Percentiles rank a stretch among this genome's conserved stretches.
These are phyloP conservation scores for Tetragnatha versicolor DNA, from an alignment of 1,140 invertebrate species.

Conservation along the genomic window DNA sequence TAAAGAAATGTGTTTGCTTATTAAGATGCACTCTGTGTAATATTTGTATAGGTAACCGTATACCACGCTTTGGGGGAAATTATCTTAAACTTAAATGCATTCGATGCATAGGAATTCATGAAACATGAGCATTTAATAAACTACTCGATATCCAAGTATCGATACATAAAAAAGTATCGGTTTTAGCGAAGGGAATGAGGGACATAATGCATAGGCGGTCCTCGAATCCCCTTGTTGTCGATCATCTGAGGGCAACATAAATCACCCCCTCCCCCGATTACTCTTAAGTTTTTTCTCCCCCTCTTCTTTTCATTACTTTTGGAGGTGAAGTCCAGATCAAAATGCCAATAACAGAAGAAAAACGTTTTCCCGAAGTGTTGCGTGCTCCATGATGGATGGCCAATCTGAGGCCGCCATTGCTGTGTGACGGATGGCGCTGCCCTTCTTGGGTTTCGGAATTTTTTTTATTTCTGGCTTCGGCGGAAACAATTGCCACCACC, in stretches of 20 bases:
- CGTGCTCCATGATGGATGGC: constrained; percentile 30
- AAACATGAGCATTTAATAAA: too few species aligned
- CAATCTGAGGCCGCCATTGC: constrained; percentile 22
- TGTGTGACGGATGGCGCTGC: constrained; percentile 40
- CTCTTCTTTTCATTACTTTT: constrained; percentile 46
- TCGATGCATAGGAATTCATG: too few species aligned
- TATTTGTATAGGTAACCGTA: too few species aligned
- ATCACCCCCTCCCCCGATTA: constrained; percentile 16
- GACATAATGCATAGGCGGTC: constrained; percentile 37
- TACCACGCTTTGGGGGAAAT: too few species aligned
- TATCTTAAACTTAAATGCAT: too few species aligned
- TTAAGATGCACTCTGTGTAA: too few species aligned
- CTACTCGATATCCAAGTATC: too few species aligned
- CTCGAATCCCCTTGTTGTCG: constrained; percentile 40
- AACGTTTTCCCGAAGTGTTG: constrained; percentile 49
- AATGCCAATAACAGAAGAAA: constrained; percentile 50
- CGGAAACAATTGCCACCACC: constrained; percentile 29
- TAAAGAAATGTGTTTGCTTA: too few species aligned
- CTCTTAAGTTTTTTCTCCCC: constrained; percentile 18
- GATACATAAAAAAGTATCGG: too few species aligned
- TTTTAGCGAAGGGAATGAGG: too few species aligned
- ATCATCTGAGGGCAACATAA: constrained; percentile 39
- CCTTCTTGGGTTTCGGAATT: constrained; percentile 32
- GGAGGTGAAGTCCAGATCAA: constrained; percentile 48
- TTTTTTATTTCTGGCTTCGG: neutral